Conservation (phyloP, 2,113 vertebrate genomes). For the Hiodon tergisus region DNA sequence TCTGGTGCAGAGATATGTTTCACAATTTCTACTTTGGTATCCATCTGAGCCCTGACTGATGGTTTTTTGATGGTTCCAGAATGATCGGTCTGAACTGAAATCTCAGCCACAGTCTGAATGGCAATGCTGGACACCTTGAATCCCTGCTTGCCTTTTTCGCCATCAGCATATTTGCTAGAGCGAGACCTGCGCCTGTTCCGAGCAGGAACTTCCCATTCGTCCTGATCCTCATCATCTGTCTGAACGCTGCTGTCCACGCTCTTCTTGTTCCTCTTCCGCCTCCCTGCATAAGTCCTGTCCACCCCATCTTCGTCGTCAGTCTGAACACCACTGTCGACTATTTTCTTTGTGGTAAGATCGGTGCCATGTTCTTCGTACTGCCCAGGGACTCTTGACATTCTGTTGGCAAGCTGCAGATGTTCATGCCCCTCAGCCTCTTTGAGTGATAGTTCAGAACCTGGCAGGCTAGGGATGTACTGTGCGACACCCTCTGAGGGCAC, state of each 20-base stretch:
- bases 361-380: slow-evolving; percentile 70
- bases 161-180: slow-evolving; percentile 73
- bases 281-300: slow-evolving; percentile 74
- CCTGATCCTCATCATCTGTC: slow-evolving; percentile 94
- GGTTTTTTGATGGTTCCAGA: slow-evolving; percentile 82
- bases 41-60: slow-evolving; percentile 75
- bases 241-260: slow-evolving; percentile 87
- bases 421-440: slow-evolving; percentile 71
- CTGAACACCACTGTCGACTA: slow-evolving; percentile 87
- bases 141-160: slow-evolving; percentile 70
- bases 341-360: slow-evolving; percentile 68
- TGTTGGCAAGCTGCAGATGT: slow-evolving; percentile 69
- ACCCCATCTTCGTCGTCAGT: slow-evolving; percentile 93
- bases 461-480: slow-evolving; percentile 67
- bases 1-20: slow-evolving; percentile 94
- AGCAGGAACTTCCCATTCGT: slow-evolving; percentile 86
- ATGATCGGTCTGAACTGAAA: slow-evolving; percentile 95
- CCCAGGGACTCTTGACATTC: slow-evolving; percentile 61
- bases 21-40: slow-evolving; percentile 89
- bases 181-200: slow-evolving; percentile 78
- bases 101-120: slow-evolving; percentile 94
- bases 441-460: slow-evolving; percentile 71
- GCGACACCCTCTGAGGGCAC: slow-evolving; percentile 68
- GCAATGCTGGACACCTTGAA: slow-evolving; percentile 91
- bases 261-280: slow-evolving; percentile 77